Base-by-base conservation (phyloP, 2,797 vertebrate genomes). In the Onychomys torridus region DNA sequence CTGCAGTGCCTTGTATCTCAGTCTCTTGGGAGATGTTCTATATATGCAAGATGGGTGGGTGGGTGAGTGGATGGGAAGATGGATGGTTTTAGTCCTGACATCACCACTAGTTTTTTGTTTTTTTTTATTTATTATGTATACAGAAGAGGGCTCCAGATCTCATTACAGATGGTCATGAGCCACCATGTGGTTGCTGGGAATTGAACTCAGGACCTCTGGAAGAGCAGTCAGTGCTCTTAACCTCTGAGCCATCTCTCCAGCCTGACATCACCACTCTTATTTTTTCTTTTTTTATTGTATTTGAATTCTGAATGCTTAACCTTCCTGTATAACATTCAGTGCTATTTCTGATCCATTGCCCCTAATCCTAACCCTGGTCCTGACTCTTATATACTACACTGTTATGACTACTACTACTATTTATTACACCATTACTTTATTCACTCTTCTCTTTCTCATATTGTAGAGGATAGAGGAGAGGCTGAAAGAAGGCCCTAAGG, bases 241-340 rank as follows among this genome's bases (percentile, higher is more conserved):
- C n/a, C n/a, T n/a, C n/a, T n/a, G n/a, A n/a, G n/a, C n/a, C n/a
- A n/a, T n/a, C n/a, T n/a, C n/a, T n/a, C n/a, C n/a, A n/a, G n/a
- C 55, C n/a, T 95, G 40, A 69, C 88, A 16, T 94, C 78, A 55
- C 49, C 37, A 86, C 0, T 65, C 59, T 95, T 85, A 91, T n/a
- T 92, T 93, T 76, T 34, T 90, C 52, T 92, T 90, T 83, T 83
- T 85, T 95, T 83, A 46, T 40, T 95, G 59, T 52, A 71, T 97
- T 96, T 94, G 27, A 95, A 90, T 95, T 97, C 37, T 96, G 46
- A 34, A 0, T 93, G 81, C 69, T 59, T 89, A 37, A 79, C 93
- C 82, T 96, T 94, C n/a, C 87, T 97, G 0, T 85, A 23, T 96
- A 94, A 84, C 16, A 82, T 23, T 6, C 40, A 77, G 82, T 88